phyloP scores from a whole-genome alignment of 2,888 invertebrate species.

The Temnothorax rugatulus region DNA sequence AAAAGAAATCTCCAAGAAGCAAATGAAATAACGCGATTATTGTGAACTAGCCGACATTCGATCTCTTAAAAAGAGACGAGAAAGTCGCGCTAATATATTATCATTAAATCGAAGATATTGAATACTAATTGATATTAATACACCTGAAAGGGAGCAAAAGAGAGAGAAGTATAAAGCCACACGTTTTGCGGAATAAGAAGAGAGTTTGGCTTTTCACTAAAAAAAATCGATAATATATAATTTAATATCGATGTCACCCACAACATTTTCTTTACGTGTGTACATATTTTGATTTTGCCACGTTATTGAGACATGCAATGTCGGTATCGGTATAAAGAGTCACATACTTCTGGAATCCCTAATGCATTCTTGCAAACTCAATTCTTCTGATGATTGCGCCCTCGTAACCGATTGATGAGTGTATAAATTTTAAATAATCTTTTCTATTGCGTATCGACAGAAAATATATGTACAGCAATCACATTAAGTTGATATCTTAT shows the following conservation, averaged over 20 bases:
- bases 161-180: not conserved
- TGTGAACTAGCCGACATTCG: slow-evolving; percentile 3
- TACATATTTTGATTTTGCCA: slow-evolving; percentile 23
- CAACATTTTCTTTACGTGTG: not conserved
- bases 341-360: not conserved
- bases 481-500: not conserved
- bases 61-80: not conserved
- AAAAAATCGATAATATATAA: not conserved
- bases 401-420: not conserved
- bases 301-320: slow-evolving; percentile 9
- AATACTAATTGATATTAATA: not conserved
- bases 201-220: not conserved
- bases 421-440: slow-evolving; percentile 13
- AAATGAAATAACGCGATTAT: slow-evolving; percentile 8
- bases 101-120: not conserved
- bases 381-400: not conserved
- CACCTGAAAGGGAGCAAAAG: not conserved
- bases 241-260: not conserved
- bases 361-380: not conserved
- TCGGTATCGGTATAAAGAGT: not conserved
- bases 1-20: not conserved
- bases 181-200: not conserved
- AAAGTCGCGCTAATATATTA: not conserved
- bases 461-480: not conserved
- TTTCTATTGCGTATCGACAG: not conserved